Conservation (phyloP, 1,140 invertebrate genomes). For the Aphaenogaster ashmeadi region DNA sequence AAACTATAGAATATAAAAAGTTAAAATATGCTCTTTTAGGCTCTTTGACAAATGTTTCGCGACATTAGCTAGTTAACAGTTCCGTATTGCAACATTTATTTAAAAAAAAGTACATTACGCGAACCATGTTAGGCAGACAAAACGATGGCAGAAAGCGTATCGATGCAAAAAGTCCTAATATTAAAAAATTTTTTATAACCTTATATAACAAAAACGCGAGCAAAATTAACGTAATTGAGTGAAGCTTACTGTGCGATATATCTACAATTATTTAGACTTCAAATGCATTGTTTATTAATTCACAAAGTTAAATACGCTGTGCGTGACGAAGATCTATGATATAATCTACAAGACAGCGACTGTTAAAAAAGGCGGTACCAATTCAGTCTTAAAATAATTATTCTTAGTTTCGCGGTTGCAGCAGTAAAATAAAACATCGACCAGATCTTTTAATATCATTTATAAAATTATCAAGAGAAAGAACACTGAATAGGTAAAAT, state of each 20-base stretch:
- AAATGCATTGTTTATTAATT: conserved; percentile 69
- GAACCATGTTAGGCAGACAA: conserved; percentile 53
- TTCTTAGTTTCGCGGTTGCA: conserved; percentile 62
- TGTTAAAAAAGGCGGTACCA: conserved; percentile 67
- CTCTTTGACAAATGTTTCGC: conserved; percentile 9
- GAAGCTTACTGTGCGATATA: conserved; percentile 57
- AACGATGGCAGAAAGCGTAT: conserved; percentile 55
- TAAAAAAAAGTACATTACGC: conserved; percentile 17
- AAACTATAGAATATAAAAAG: neutral
- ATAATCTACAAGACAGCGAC: conserved; percentile 74
- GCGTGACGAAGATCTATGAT: conserved; percentile 68
- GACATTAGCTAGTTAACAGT: conserved; percentile 16
- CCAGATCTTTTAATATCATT: conserved; percentile 52
- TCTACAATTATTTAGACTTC: conserved; percentile 36
- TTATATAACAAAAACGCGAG: conserved; percentile 42
- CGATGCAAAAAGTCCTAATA: conserved; percentile 41
- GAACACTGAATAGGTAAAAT: conserved; percentile 11
- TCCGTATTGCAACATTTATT: neutral
- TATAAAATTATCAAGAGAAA: conserved; percentile 10
- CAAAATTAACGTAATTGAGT: conserved; percentile 54
- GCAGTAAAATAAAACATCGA: conserved; percentile 68
- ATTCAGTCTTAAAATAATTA: conserved; percentile 80
- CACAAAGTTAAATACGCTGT: conserved; percentile 71
- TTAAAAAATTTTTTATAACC: conserved; percentile 27
- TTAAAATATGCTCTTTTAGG: neutral